Conservation (phyloP, 2,797 vertebrate genomes). For the Labroides dimidiatus region DNA sequence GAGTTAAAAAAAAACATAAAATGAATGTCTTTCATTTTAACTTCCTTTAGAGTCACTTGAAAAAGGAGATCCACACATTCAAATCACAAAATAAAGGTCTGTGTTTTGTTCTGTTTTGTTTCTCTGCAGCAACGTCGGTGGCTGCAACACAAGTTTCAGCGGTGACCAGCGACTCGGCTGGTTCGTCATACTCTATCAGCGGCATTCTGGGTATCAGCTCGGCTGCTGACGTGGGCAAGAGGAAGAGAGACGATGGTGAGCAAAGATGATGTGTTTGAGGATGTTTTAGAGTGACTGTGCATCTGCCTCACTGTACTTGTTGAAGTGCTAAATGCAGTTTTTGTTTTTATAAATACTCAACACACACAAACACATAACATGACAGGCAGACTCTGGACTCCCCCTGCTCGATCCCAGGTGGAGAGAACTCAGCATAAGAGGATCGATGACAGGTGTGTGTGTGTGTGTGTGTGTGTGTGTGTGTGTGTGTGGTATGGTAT, state of each 20-base stretch:
- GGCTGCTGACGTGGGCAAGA: constrained; percentile 92
- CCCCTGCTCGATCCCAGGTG: constrained; percentile 47
- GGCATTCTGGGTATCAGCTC: constrained; percentile 98
- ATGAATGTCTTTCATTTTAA: too few relatives aligned
- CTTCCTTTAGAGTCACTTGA: too few relatives aligned
- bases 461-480: constrained; percentile 14
- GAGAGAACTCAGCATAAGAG: constrained; percentile 51
- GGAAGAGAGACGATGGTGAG: constrained; percentile 97
- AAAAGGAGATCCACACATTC: too few relatives aligned
- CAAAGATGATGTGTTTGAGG: constrained; percentile 13
- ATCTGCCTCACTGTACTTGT: constrained; percentile 6
- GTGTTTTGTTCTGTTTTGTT: constrained; percentile 8
- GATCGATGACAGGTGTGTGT: constrained; percentile 53
- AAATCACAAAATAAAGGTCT: not conserved
- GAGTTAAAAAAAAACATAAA: not conserved
- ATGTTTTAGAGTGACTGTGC: not conserved
- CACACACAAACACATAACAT: constrained; percentile 23
- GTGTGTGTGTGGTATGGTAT: constrained; percentile 17
- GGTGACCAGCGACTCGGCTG: constrained; percentile 93
- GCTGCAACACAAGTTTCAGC: constrained; percentile 95
- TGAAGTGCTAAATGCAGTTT: not conserved
- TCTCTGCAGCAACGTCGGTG: constrained; percentile 90
- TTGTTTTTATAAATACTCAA: constrained; percentile 19
- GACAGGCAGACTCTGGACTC: constrained; percentile 6
- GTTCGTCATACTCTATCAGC: constrained; percentile 98